Evolutionary conservation across 30 jellyfish, hydroid and myxozoan species (phyloP).

Genomic region (Nemopilema nomurai): DNA sequence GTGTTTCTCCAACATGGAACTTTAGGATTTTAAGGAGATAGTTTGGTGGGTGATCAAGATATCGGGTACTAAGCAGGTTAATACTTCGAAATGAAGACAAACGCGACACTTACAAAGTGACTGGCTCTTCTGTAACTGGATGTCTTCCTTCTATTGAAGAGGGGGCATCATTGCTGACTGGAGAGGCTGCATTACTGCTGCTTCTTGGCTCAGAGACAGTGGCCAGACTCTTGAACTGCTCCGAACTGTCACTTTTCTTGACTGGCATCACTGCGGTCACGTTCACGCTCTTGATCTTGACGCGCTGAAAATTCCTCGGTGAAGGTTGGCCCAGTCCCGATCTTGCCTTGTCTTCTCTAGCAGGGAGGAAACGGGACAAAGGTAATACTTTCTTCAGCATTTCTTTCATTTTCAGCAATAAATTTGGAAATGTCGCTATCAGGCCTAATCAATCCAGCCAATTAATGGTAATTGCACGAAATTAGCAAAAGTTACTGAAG

Average conservation of each 20-base stretch:
- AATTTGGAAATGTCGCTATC: not conserved
- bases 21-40: too few relatives aligned
- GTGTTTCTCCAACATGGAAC: too few relatives aligned
- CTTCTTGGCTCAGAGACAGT: slow-evolving; percentile 4
- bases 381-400: too few relatives aligned
- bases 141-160: not conserved
- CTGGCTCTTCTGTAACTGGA: not conserved
- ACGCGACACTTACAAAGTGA: not conserved
- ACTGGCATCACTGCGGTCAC: slow-evolving; percentile 59
- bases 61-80: too few relatives aligned
- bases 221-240: slow-evolving; percentile 31
- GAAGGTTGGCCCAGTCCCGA: not conserved
- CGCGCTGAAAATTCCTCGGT: slow-evolving; percentile 56
- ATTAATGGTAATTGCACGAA: not conserved
- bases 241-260: slow-evolving; percentile 42
- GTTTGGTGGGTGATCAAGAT: not conserved
- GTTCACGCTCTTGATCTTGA: slow-evolving; percentile 64
- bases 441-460: not conserved
- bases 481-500: not conserved
- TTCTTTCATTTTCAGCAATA: too few relatives aligned
- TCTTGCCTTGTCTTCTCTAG: not conserved
- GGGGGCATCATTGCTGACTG: not conserved
- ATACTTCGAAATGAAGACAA: not conserved
- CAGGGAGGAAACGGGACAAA: too few relatives aligned
- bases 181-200: not conserved